A percentile compares a stretch with the other conserved stretches of the same genome.
Evolutionary conservation across 92 coral and sea anemone species (phyloP).

Genomic region (Scolanthus callimorphus): DNA sequence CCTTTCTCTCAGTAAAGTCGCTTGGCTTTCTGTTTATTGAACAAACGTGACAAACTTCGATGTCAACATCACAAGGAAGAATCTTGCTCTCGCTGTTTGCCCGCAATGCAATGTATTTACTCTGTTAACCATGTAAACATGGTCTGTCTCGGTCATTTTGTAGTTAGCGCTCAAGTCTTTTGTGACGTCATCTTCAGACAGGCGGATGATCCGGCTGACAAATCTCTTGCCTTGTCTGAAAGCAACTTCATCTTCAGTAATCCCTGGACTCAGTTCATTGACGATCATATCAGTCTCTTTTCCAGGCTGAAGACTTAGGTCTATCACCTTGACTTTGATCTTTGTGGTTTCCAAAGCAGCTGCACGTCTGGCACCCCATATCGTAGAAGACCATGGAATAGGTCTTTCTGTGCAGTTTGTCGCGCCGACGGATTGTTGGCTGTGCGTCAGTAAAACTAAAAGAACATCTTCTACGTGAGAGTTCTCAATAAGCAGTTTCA

Average conservation of each 20-base stretch:
- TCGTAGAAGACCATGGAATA: conserved; percentile 31
- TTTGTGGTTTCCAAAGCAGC: conserved; percentile 9
- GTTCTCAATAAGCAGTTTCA: conserved; percentile 16
- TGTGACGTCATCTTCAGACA: not conserved
- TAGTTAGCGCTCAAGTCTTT: not conserved
- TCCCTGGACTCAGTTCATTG: not conserved
- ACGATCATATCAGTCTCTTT: not conserved
- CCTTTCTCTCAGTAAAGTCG: not conserved
- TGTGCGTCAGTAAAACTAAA: conserved; percentile 11
- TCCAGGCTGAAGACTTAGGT: conserved; percentile 7
- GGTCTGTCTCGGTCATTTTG: not conserved
- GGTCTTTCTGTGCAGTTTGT: not conserved
- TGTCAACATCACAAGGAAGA: not conserved
- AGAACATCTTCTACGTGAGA: not conserved
- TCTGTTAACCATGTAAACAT: not conserved
- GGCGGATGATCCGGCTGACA: conserved; percentile 48
- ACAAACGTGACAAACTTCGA: not conserved
- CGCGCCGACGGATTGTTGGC: not conserved
- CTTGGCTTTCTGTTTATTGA: not conserved
- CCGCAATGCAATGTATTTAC: not conserved
- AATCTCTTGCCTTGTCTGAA: conserved; percentile 42
- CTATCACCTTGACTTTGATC: conserved; percentile 19
- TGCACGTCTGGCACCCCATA: conserved; percentile 15
- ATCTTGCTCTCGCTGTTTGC: not conserved
- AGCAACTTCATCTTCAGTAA: conserved; percentile 51